Base-by-base conservation (phyloP, 2,797 vertebrate genomes). In the Glossophaga mutica region DNA sequence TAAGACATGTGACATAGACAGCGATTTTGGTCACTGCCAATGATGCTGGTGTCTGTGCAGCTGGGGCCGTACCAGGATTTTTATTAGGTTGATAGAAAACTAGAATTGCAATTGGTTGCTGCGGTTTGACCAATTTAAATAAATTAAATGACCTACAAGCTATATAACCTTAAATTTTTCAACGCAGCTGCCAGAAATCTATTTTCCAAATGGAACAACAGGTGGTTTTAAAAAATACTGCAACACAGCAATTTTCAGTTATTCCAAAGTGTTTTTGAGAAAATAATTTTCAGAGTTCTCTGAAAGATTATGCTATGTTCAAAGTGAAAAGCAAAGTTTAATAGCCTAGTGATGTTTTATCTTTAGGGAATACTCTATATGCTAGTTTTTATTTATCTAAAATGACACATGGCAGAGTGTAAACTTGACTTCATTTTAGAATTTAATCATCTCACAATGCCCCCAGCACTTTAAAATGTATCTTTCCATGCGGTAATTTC, bases 151-250 rank as follows among this genome's bases (percentile, higher is more conserved):
- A 97, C 91, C 96, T 76, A 59, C 44, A 29, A 97, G 70, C 67
- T 74, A 57, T 19, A n/a, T 68, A 42, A 89, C 44, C 92, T 59
- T 70, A 26, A 86, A 57, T 65, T 81, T 97, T 85, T 62, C 84
- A 70, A 15, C 46, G 85, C 90, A 96, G 92, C 86, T 96, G 87
- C 87, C 90, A 84, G 93, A 94, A 95, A 86, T 79, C 89, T 79
- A 92, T 92, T 94, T 94, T 93, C 85, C 74, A 82, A 77, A 78
- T 18, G 50, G 71, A 95, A 96, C 81, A 86, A 89, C 95, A 97
- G 96, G 96, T 95, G 95, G 55, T 83, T 96, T 78, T 39, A 62
- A 82, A 97, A 93, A 97, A 97, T 88, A 85, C 24, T 42, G 65
- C 76, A 76, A 37, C 46, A 90, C 2, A 76, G 70, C 65, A 73